phyloP scores from a whole-genome alignment of 2,888 invertebrate species.

The Orchestes rusci region DNA sequence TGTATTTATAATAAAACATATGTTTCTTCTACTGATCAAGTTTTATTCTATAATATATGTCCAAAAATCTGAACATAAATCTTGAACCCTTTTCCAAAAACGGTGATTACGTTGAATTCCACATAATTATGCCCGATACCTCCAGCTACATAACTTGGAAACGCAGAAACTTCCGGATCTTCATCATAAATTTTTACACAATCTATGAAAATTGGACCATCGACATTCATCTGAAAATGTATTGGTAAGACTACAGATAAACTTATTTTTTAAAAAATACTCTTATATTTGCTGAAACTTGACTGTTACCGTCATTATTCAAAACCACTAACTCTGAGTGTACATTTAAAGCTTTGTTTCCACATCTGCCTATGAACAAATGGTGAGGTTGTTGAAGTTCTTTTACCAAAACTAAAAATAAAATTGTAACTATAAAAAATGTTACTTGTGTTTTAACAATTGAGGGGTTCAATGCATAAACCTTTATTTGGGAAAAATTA shows the following conservation, averaged over 20 bases:
- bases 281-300: conserved; percentile 38
- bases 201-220: conserved; percentile 41
- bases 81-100: conserved; percentile 45
- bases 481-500: no score
- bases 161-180: conserved; percentile 35
- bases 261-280: conserved; percentile 26
- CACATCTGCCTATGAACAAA: conserved; percentile 40
- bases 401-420: conserved; percentile 36
- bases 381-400: conserved; percentile 37
- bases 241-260: not conserved
- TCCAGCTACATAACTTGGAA: conserved; percentile 38
- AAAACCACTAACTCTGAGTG: conserved; percentile 43
- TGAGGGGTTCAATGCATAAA: no score
- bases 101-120: conserved; percentile 41
- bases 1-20: conserved; percentile 26
- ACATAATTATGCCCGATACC: conserved; percentile 43
- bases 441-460: no score
- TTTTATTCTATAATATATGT: conserved; percentile 9
- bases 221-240: conserved; percentile 37
- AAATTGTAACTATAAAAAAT: no score
- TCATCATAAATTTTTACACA: conserved; percentile 43
- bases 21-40: conserved; percentile 16
- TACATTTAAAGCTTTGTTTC: conserved; percentile 33
- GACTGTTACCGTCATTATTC: conserved; percentile 42
- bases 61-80: conserved; percentile 46